Evolutionary conservation across 2,797 vertebrate genomes (phyloP).

Genomic region (Gadopsis bispinosus): DNA sequence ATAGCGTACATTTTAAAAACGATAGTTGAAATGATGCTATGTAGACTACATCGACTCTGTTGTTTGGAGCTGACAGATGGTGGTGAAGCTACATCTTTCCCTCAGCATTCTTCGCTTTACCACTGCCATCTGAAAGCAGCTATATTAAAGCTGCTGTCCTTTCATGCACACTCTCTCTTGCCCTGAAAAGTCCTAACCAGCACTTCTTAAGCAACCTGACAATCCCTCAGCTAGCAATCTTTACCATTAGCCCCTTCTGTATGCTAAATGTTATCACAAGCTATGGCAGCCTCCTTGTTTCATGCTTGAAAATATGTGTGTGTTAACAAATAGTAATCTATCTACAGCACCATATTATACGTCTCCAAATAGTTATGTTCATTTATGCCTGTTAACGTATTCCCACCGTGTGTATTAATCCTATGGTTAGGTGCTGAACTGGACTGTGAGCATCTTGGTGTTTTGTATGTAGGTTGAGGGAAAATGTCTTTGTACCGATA

Average conservation of each 20-base stretch:
- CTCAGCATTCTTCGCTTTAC: conserved; percentile 26
- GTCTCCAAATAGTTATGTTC: neutral
- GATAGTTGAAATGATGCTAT: neutral
- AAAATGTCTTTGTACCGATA: conserved; percentile 65
- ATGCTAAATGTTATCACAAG: conserved; percentile 7
- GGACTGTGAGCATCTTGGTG: conserved; percentile 35
- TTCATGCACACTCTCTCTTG: neutral
- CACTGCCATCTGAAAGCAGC: conserved; percentile 13
- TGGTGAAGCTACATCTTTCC: neutral
- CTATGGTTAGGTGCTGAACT: conserved; percentile 7
- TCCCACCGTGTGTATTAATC: conserved; percentile 10
- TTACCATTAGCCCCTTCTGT: conserved; percentile 2
- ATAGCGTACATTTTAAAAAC: conserved; percentile 4
- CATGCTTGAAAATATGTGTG: conserved; percentile 18
- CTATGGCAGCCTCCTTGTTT: neutral
- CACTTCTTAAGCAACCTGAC: conserved; percentile 1
- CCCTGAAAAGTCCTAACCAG: conserved; percentile 1
- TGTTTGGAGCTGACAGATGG: conserved; percentile 30
- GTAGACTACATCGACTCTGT: neutral
- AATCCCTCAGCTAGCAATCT: neutral
- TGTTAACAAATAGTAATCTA: neutral
- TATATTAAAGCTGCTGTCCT: conserved; percentile 17
- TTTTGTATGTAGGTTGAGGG: conserved; percentile 60
- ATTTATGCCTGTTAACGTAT: conserved; percentile 15
- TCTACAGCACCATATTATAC: conserved; percentile 22